phyloP scores from a whole-genome alignment of 2,888 invertebrate genomes.

The Hymenopus coronatus region DNA sequence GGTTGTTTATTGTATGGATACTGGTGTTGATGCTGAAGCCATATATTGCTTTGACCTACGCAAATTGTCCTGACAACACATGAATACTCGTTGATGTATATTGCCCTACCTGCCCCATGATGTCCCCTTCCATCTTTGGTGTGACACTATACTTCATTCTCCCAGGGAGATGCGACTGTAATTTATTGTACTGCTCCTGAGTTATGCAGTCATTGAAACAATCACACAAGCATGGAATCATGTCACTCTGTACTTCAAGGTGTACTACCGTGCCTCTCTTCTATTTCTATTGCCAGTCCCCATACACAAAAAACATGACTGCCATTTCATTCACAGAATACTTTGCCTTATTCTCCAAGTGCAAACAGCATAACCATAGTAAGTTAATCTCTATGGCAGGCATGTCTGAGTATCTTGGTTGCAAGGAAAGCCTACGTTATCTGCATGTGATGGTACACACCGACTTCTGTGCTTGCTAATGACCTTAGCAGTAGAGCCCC shows the following conservation, averaged over 20 bases:
- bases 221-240: no score
- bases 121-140: neutral
- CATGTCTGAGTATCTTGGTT: neutral
- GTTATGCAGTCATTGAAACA: neutral
- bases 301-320: neutral
- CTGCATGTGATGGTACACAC: neutral
- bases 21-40: neutral
- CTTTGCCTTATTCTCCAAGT: neutral
- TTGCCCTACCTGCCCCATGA: no score
- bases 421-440: neutral
- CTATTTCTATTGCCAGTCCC: neutral
- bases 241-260: no score
- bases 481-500: no score
- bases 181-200: no score
- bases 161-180: neutral
- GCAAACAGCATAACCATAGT: neutral
- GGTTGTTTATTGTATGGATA: neutral
- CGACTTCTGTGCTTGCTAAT: neutral
- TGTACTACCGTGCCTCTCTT: neutral
- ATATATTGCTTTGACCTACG: neutral
- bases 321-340: neutral
- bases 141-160: no score
- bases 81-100: neutral
- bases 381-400: neutral
- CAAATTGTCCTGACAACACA: neutral